Percentiles rank a stretch among this genome's conserved stretches.
Conservation (phyloP, 2,797 vertebrate genomes). For the Catamblyrhynchus diadema region DNA sequence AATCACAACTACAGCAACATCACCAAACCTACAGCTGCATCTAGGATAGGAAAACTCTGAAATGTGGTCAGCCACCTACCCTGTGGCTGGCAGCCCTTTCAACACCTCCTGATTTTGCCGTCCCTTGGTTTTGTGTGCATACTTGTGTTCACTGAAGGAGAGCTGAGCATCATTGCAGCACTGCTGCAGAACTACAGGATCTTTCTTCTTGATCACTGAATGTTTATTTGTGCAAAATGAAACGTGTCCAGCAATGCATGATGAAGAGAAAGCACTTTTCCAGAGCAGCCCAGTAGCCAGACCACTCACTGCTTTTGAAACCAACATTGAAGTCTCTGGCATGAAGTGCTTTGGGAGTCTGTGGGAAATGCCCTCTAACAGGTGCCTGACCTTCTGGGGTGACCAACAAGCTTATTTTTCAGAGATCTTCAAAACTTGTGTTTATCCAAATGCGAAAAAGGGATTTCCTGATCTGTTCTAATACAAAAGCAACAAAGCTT, state of each 20-base stretch:
- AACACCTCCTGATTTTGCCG: neutral
- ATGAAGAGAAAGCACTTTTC: neutral
- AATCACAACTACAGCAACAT: neutral
- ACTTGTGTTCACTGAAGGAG: neutral
- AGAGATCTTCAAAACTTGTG: neutral
- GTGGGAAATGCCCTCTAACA: neutral
- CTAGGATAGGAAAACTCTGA: neutral
- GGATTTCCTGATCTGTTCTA: conserved; percentile 1
- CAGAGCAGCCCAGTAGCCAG: neutral
- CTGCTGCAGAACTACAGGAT: neutral
- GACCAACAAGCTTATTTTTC: neutral
- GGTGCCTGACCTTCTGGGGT: neutral
- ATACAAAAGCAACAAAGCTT: neutral
- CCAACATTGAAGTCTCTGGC: neutral
- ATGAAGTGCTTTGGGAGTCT: neutral
- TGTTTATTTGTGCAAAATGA: neutral
- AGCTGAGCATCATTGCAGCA: neutral
- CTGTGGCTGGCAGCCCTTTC: neutral
- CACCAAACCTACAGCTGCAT: neutral
- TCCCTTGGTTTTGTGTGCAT: neutral
- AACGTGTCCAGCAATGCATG: accelerated
- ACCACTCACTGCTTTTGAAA: neutral
- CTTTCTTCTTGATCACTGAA: neutral
- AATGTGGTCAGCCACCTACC: accelerated
- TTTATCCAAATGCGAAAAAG: neutral